Evolutionary conservation across 2,113 vertebrate species (phyloP).

Genomic region (Thryonomys swinderianus): DNA sequence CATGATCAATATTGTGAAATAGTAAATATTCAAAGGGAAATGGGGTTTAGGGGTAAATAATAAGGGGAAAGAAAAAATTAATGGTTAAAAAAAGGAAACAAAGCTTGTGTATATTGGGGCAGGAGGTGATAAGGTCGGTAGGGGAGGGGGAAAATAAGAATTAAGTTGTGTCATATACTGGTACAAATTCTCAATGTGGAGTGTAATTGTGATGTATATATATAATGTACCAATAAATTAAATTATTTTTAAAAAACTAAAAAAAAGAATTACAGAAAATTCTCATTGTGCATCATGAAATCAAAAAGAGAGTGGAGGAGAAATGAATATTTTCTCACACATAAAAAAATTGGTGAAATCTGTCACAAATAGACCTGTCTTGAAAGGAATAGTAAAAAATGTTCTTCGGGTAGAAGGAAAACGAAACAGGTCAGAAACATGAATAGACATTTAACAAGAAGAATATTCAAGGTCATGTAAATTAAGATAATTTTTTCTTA

Average conservation of each 20-base stretch:
- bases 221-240: too few species aligned
- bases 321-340: not conserved
- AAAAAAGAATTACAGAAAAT: not conserved
- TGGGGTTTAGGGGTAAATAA: too few species aligned
- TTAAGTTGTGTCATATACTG: too few species aligned
- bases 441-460: not conserved
- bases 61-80: too few species aligned
- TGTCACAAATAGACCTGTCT: not conserved
- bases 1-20: too few species aligned
- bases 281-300: not conserved
- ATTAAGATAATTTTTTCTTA: not conserved
- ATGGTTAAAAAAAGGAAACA: too few species aligned
- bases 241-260: not conserved
- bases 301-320: not conserved
- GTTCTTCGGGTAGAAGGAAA: not conserved
- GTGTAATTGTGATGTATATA: too few species aligned
- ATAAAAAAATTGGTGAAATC: not conserved
- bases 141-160: too few species aligned
- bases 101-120: too few species aligned
- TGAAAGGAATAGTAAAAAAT: not conserved
- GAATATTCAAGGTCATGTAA: not conserved
- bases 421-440: not conserved
- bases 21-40: too few species aligned
- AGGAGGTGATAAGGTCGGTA: too few species aligned
- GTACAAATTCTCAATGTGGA: too few species aligned